Conservation (phyloP, 2,888 invertebrate genomes). For the Eulithis testata region DNA sequence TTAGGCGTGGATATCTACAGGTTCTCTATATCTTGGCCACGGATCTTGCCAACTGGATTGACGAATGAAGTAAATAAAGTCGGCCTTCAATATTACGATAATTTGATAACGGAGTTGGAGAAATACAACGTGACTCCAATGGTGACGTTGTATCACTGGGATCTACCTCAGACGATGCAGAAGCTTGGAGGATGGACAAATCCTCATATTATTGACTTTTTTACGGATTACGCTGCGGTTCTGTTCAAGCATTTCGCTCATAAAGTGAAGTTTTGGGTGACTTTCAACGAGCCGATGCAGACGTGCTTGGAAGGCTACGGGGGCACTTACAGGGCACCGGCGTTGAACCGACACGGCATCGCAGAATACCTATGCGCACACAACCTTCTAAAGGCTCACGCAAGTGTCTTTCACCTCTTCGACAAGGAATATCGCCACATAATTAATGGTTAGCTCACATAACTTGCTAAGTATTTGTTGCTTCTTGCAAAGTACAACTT, state of each 20-base stretch:
- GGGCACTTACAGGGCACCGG: slow-evolving; percentile 85
- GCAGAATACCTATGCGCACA: slow-evolving; percentile 89
- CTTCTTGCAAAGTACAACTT: no score
- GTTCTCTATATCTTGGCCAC: slow-evolving; percentile 90
- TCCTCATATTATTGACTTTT: slow-evolving; percentile 86
- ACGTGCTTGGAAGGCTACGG: slow-evolving; percentile 84
- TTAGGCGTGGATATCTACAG: slow-evolving; percentile 88
- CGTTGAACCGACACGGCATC: slow-evolving; percentile 84
- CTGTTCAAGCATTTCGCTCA: slow-evolving; percentile 86
- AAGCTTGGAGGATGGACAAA: slow-evolving; percentile 89
- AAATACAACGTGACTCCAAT: slow-evolving; percentile 88
- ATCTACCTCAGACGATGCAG: slow-evolving; percentile 87
- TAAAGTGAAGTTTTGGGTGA: slow-evolving; percentile 89
- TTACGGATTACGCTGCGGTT: slow-evolving; percentile 86
- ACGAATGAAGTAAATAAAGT: slow-evolving; percentile 86
- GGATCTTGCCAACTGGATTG: slow-evolving; percentile 89
- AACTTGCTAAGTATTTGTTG: background rate
- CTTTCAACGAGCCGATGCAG: slow-evolving; percentile 90
- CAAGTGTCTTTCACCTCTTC: slow-evolving; percentile 87
- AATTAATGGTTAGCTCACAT: slow-evolving; percentile 75
- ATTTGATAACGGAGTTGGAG: slow-evolving; percentile 88
- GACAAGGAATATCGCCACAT: slow-evolving; percentile 82
- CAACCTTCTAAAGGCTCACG: slow-evolving; percentile 90
- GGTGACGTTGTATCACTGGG: slow-evolving; percentile 90
- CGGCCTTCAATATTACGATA: slow-evolving; percentile 91